phyloP scores from a whole-genome alignment of 2,113 vertebrate species.

The Brachyistius frenatus region DNA sequence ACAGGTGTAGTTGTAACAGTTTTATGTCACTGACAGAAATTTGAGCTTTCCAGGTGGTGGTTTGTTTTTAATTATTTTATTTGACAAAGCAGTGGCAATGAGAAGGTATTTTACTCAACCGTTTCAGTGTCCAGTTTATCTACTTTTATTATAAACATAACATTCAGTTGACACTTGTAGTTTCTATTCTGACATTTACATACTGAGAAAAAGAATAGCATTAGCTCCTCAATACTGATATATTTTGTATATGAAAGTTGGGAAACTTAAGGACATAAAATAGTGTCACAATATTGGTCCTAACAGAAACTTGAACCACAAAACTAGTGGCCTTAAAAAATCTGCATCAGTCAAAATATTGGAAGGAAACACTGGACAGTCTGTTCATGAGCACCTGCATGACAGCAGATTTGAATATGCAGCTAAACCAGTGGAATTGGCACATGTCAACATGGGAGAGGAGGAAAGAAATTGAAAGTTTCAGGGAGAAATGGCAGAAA shows the following conservation, averaged over 20 bases:
- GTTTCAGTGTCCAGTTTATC: background rate
- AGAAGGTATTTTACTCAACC: too few species aligned
- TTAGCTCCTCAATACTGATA: background rate
- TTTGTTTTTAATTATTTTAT: too few species aligned
- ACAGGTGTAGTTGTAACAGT: too few species aligned
- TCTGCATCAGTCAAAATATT: slow-evolving; percentile 19
- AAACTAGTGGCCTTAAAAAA: slow-evolving; percentile 8
- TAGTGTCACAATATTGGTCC: background rate
- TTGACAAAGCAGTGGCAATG: too few species aligned
- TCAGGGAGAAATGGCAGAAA: slow-evolving; percentile 30
- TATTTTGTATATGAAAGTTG: background rate
- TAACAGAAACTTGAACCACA: background rate
- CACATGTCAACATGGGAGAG: slow-evolving; percentile 55
- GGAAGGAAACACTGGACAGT: background rate
- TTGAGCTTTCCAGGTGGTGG: too few species aligned
- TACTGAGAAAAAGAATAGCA: background rate
- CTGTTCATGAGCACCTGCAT: slow-evolving; percentile 16
- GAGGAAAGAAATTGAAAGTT: slow-evolving; percentile 51
- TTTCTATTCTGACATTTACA: background rate
- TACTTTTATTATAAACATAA: background rate
- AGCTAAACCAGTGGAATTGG: slow-evolving; percentile 66
- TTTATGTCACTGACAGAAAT: too few species aligned
- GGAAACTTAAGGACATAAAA: background rate
- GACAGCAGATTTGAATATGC: slow-evolving; percentile 28
- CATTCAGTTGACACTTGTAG: background rate